A percentile compares a stretch with the other conserved stretches of the same genome.
These are phyloP conservation scores for Aspiorhynchus laticeps DNA, from an alignment of 2,113 vertebrate genomes.

Conservation along the genomic window DNA sequence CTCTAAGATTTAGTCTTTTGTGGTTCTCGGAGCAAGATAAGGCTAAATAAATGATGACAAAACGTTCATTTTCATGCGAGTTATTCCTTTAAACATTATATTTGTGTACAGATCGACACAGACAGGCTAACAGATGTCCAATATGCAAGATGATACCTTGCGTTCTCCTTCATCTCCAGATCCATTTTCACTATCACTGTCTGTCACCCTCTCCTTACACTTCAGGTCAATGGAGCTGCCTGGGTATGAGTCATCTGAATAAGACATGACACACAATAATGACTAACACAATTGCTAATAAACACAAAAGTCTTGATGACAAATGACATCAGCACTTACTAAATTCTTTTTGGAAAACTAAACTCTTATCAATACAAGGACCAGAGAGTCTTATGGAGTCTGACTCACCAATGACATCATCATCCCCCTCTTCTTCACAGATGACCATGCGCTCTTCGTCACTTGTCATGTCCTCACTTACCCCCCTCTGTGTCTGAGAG, in stretches of 20 bases:
- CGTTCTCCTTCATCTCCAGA: slow-evolving; percentile 84
- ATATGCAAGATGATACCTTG: slow-evolving; percentile 73
- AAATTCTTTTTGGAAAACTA: neutral
- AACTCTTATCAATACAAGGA: neutral
- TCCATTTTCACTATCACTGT: slow-evolving; percentile 86
- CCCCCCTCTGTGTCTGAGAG: slow-evolving; percentile 64
- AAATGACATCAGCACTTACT: neutral
- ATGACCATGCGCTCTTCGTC: slow-evolving; percentile 84
- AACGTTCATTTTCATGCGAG: too few relatives aligned
- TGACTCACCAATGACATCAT: slow-evolving; percentile 77
- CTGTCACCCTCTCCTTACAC: slow-evolving; percentile 90
- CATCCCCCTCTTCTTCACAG: slow-evolving; percentile 79
- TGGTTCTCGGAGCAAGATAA: neutral
- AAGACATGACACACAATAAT: slow-evolving; percentile 31
- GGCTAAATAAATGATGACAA: neutral
- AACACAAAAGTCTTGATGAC: neutral
- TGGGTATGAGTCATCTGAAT: slow-evolving; percentile 81
- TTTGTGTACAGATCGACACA: neutral
- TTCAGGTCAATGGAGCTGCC: slow-evolving; percentile 88
- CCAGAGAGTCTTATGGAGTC: neutral
- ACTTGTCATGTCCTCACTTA: slow-evolving; percentile 83
- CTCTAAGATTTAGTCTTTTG: neutral
- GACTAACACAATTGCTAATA: neutral
- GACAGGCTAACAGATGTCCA: neutral
- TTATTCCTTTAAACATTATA: neutral